Conservation (phyloP, 2,888 invertebrate genomes). For the Homarus gammarus region DNA sequence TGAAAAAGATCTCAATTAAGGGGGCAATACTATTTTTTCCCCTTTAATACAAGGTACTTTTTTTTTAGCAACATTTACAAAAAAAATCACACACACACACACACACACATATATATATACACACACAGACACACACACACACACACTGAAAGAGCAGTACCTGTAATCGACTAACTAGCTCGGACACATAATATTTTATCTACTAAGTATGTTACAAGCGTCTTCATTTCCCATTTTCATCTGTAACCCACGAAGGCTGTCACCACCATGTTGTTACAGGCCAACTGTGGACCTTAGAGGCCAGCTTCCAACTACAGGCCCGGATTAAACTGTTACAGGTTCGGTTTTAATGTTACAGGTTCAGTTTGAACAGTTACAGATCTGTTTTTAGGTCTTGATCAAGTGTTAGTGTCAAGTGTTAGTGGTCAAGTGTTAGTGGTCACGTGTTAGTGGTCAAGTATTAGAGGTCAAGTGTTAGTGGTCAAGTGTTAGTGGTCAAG, state of each 20-base stretch:
- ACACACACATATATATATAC: constrained; percentile 7
- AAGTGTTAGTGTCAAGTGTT: too few relatives aligned
- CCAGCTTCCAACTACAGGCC: too few relatives aligned
- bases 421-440: not conserved
- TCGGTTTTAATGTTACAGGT: too few relatives aligned
- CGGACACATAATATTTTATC: not conserved
- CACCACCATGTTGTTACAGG: not conserved
- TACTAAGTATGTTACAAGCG: constrained; percentile 1
- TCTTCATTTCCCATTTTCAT: constrained; percentile 5
- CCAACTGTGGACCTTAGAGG: not conserved
- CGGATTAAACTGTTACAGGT: too few relatives aligned
- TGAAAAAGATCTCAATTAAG: too few relatives aligned
- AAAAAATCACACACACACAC: not conserved
- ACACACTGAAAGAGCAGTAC: not conserved
- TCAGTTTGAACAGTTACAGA: too few relatives aligned
- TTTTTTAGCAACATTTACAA: not conserved
- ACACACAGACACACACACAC: constrained; percentile 12
- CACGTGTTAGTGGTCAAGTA: not conserved
- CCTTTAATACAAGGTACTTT: too few relatives aligned
- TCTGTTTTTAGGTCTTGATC: too few relatives aligned
- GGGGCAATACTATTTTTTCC: too few relatives aligned
- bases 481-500: too few relatives aligned
- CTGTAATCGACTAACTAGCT: not conserved
- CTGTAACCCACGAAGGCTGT: not conserved
- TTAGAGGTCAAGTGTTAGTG: too few relatives aligned